Evolutionary conservation across 2,888 invertebrate genomes (phyloP), one percentile per base, ranked within the genome.

Genomic region (Drosophila prolongata): DNA sequence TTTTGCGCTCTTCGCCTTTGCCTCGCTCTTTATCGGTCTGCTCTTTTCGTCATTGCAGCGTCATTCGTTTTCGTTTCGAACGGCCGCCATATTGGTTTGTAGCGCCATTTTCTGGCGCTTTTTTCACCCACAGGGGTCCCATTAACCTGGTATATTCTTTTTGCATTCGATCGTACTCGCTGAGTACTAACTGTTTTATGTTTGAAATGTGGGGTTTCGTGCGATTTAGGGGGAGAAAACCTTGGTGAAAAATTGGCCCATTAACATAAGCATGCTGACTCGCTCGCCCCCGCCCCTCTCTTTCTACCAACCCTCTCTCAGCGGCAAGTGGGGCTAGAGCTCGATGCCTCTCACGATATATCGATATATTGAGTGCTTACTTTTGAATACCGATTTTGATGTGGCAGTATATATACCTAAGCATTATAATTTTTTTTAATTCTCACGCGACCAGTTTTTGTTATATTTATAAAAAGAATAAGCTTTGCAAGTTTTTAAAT

Each of bases 41-140:
- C 60, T 52, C 70, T 71, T 61, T 60, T 49, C 35, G 62, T 65
- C 67, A 56, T 59, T 78, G 76, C 58, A 80, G 78, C 78, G 72
- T 80, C 67, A 71, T 77, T 80, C 58, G 64, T 40, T 67, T 54
- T 50, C 47, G 49, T 62, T 53, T 53, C 70, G 49, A 35, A 34
- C 30, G 16, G 67, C 73, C 82, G 80, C 80, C 80, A 80, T 80
- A 75, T 80, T 80, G 80, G 57, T 75, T 75, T 78, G 24, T 50
- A 8, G 56, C 71, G 24, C 37, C 34, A 65, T 77, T 83, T 83
- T 82, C 70, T 62, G 64, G 27, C 44, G 54, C 59, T 62, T 79
- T 85, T 79, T 86, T 77, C 27, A 10, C 49, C 35, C 27, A 50
- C 27, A 54, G 3, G 13, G 10, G 13, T 6, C 6, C 13, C 11